These are phyloP conservation scores for Siniperca knerii DNA, from an alignment of 2,113 vertebrate species.

Conservation along the genomic window DNA sequence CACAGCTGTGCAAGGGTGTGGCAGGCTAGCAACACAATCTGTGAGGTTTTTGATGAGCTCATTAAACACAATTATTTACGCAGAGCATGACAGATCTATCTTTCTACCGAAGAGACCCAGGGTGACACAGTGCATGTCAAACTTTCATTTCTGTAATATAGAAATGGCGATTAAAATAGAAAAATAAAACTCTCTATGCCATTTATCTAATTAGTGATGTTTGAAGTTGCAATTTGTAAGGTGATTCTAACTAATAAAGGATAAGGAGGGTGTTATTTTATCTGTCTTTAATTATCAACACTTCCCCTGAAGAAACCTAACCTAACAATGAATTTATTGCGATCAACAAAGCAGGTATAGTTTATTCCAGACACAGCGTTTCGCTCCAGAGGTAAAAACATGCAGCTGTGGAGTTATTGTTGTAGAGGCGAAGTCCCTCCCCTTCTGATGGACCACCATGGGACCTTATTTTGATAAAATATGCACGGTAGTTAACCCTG, in stretches of 20 bases:
- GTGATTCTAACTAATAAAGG: background rate
- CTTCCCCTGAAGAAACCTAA: background rate
- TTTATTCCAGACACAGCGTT: no score
- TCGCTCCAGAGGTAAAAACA: no score
- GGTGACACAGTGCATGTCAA: background rate
- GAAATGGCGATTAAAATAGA: background rate
- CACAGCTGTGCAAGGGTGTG: background rate
- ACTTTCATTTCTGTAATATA: slow-evolving; percentile 2
- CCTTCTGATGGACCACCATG: no score
- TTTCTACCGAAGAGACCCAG: background rate
- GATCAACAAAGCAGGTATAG: no score
- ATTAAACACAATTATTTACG: slow-evolving; percentile 50
- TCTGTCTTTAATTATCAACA: background rate
- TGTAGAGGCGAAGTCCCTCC: no score
- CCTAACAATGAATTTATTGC: background rate
- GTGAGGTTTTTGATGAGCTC: slow-evolving; percentile 55
- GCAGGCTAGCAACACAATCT: background rate
- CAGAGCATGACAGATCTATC: slow-evolving; percentile 21
- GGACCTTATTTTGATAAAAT: no score
- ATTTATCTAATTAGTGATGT: background rate
- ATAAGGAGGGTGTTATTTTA: background rate
- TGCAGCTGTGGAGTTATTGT: no score
- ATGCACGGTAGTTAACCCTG: no score
- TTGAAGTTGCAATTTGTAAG: background rate
- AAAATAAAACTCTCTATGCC: background rate